Evolutionary conservation across 2,797 vertebrate species (phyloP), one percentile per base, ranked within the genome.

Genomic region (Enteromius viviparus): DNA sequence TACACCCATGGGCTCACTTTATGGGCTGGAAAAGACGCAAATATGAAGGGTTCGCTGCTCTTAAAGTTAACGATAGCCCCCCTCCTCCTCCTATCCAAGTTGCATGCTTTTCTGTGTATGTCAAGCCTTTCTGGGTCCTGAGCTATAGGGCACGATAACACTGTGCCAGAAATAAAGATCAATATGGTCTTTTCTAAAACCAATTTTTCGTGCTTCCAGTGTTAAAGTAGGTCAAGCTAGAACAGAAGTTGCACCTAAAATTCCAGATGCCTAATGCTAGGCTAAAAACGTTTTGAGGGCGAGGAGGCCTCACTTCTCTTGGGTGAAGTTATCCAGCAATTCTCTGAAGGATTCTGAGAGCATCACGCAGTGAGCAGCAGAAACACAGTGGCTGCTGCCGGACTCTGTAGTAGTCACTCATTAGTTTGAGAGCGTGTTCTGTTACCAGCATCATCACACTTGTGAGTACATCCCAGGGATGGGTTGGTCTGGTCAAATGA

Each of bases 1-100:
- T 71, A 86, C 78, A 86, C 84, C 85, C 85, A 84, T 85, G 81
- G 76, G 80, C 76, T 87, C 53, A 82, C 64, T 85, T 85, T 78
- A 85, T 71, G 69, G 69, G 80, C 75, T 87, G 85, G 75, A 86
- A 85, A 87, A 81, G 77, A 84, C 77, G 62, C 79, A 85, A 85
- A 78, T 86, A 81, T 87, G 80, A 84, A 83, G 55, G 58, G 26
- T 75, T 84, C 58, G 34, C 42, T 79, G 84, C 85, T 82, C 75
- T 87, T 87, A 87, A 87, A 85, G 60, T 85, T 66, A 84, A 81
- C 80, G n/a, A 78, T 69, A 81, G 85, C 71, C 42, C 65, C 34
- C 34, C 53, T 58, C 51, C 55, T 66, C 10, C 53, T 70, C 34
- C 64, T 19, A 34, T 85, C 70, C 49, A 76, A 82, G 78, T 68